Percentiles rank a stretch among this genome's conserved stretches.
phyloP scores from a whole-genome alignment of 2,888 invertebrate species.

The Hydriomena furcata region DNA sequence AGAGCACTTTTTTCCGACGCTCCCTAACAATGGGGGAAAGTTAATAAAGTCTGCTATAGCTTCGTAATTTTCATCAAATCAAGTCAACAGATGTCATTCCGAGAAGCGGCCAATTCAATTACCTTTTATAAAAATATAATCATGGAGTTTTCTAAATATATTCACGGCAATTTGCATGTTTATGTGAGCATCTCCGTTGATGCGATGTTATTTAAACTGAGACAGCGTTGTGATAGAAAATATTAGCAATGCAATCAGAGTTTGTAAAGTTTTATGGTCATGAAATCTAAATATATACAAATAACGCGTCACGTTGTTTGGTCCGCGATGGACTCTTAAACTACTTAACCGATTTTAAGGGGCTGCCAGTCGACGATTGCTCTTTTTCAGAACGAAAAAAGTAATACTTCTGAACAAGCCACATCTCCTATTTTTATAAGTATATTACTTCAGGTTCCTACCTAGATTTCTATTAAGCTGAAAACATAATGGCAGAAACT shows the following conservation, averaged over 20 bases:
- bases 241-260: not conserved
- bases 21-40: constrained; percentile 37
- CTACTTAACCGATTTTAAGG: too few relatives aligned
- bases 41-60: constrained; percentile 43
- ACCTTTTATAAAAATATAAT: constrained; percentile 76
- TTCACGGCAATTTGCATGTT: constrained; percentile 70
- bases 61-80: constrained; percentile 68
- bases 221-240: constrained; percentile 11
- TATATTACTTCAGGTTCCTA: too few relatives aligned
- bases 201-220: constrained; percentile 41
- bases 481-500: too few relatives aligned
- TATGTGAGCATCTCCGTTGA: constrained; percentile 49
- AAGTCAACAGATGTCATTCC: constrained; percentile 66
- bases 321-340: too few relatives aligned
- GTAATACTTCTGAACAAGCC: too few relatives aligned
- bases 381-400: too few relatives aligned
- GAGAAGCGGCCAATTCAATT: constrained; percentile 67
- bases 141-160: constrained; percentile 25
- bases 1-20: constrained; percentile 9
- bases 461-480: too few relatives aligned
- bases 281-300: not conserved
- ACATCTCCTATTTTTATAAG: too few relatives aligned
- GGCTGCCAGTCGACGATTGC: too few relatives aligned
- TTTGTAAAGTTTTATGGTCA: constrained; percentile 3
- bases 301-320: too few relatives aligned